Base-by-base conservation (phyloP, 1,140 invertebrate genomes). In the Popillia japonica region DNA sequence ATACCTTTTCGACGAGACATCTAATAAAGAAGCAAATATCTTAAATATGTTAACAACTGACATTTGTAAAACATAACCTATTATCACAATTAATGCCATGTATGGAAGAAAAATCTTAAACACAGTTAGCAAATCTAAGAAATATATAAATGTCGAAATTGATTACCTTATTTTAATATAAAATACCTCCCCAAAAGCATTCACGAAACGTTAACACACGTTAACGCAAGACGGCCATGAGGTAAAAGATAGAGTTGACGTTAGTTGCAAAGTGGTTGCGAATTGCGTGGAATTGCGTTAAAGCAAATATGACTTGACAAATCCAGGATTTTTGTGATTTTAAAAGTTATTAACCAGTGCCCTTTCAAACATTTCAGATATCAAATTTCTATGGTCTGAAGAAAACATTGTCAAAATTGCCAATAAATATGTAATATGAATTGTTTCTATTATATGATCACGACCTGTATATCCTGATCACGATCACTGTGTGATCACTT, bases 1-100 rank as follows among this genome's bases (percentile, higher is more conserved):
- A 90, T 89, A 61, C 90, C 90, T 86, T 91, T 93, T 88, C 91
- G 92, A 79, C 93, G 92, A 11, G 94, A 94, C 94, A 95, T 95
- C 78, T 83, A 48, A 42, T 40, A 48, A 48, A 48, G 11, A 41
- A 34, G 48, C 17, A 42, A 55, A 22, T 40, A 6, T 22, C 61
- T 64, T 64, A 64, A 75, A 75, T 75, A 75, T 75, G 74, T 75
- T 75, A 75, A 27, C 27, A 75, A 34, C 17, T 75, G 27, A 42
- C 40, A 75, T n/a, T 23, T 75, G 4, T 14, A 7, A 68, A 75
- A 55, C 74, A 48, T 75, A 75, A 75, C 74, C 74, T 75, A 42
- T n/a, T 59, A 8, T 6, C n/a, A 6, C 22, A 64, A 11, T 6
- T 11, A 22, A 27, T 7, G 44, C 17, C 8, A 64, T 64, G 6